Evolutionary conservation across 2,797 vertebrate genomes (phyloP), one percentile per base, ranked within the genome.

Genomic region (Rhincodon typus): DNA sequence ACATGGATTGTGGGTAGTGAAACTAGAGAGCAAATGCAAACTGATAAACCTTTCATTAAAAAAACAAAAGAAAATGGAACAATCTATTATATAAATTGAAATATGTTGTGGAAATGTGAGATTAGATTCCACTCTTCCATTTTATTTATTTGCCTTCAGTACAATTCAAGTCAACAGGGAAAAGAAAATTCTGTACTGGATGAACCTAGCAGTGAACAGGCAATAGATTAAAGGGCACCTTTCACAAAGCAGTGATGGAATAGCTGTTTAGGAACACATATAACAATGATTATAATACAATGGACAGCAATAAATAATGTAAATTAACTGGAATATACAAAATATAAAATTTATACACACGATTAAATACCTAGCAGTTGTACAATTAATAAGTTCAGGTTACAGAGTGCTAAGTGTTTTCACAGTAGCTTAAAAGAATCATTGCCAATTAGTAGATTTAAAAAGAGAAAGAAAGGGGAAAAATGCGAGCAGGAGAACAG

Each of bases 261-360:
- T 95, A 53, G 94, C 94, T 95, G 94, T 70, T 95, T 95, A 95
- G 94, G 17, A 95, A 95, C 94, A 95, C 94, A 95, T 95, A 95
- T 95, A 95, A 95, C 94, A 95, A 95, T 95, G 94, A 95, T 95
- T 95, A 95, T 77, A 95, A 95, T 95, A 95, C 94, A 95, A 95
- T 95, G 94, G 94, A 74, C 67, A 95, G 94, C 50, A 95, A 95
- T 95, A 95, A 95, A 95, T 95, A 72, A 95, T 95, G 70, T 95
- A 95, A 95, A 95, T 95, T 95, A 95, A 95, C 94, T 72, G 94
- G 94, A 95, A 95, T 95, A 53, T 74, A 74, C 94, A 74, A 95
- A 95, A 95, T 95, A 72, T 95, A 95, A 95, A 95, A 95, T 95
- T 95, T 72, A 95, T 95, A 72, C 70, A 50, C 94, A 95, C 94